Base-by-base conservation (phyloP, 2,888 invertebrate genomes). In the Trissoscelio sp. region DNA sequence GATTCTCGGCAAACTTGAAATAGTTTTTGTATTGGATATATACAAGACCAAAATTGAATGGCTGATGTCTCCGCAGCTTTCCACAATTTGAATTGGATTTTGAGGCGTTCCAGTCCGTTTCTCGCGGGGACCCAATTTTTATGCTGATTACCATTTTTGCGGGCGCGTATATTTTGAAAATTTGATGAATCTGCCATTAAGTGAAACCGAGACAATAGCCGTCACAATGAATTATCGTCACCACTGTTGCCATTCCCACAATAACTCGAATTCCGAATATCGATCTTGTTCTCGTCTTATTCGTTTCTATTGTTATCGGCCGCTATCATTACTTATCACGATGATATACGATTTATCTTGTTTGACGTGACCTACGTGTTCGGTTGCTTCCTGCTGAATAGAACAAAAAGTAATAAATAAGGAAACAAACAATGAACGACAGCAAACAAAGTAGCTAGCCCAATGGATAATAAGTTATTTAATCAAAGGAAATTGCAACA, bases 401-500 rank as follows among this genome's bases (percentile, higher is more conserved):
- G 16, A 18, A 46, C 34, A 42, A 74, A 42, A 14, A 37, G 11
- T 37, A 37, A 37, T 37, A 37, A 5, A 11, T 37, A 37, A 37
- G 2, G 9, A 53, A 51, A 53, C 28, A 31, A 37, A 58, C 31
- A 44, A 55, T 44, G 22, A 31, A 53, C 14, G 60, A 60, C 20
- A 20, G 55, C 18, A 31, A 9, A 34, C 28, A 69, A 44, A 31
- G 37, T 57, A 28, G 55, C 11, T 46, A 48, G 42, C 39, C 1
- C 6, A 39, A 67, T 39, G 53, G 34, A 39, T 44, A 60, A 48
- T 44, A 62, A 77, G 57, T 53, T 69, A 53, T 69, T 62, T 60
- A 39, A 55, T 53, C 46, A 66, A 72, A 66, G 44, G 66, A 60
- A 67, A 67, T 39, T 58, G 66, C 66, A 58, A 79, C 51, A 66